Evolutionary conservation across 1,140 invertebrate species (phyloP).

Genomic region (Microvelia longipes): DNA sequence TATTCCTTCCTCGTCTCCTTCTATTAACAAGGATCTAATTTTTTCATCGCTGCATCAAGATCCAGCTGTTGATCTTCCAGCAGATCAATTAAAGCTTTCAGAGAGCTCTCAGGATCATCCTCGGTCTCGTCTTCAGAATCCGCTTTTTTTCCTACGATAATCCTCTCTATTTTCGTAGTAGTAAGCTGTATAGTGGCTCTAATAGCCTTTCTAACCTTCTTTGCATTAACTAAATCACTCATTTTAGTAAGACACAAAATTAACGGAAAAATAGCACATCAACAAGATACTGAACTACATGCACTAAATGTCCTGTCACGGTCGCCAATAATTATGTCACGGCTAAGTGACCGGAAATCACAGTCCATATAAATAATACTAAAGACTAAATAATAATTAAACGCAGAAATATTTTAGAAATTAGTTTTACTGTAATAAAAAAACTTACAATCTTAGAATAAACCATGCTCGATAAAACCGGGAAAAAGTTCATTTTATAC

Average conservation of each 20-base stretch:
- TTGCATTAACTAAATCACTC: not conserved
- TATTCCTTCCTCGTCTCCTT: not conserved
- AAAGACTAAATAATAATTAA: too few species aligned
- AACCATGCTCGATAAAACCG: too few species aligned
- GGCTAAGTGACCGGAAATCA: too few species aligned
- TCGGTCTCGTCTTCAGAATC: not conserved
- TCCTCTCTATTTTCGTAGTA: not conserved
- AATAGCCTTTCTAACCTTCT: not conserved
- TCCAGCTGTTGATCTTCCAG: not conserved
- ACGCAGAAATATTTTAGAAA: too few species aligned
- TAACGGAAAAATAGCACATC: too few species aligned
- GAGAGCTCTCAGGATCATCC: not conserved
- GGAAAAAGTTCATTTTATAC: too few species aligned
- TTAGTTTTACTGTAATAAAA: too few species aligned
- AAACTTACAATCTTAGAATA: too few species aligned
- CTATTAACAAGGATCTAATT: not conserved
- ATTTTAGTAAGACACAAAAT: too few species aligned
- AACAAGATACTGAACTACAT: not conserved
- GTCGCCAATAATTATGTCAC: not conserved
- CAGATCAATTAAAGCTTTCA: not conserved
- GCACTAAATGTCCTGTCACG: not conserved
- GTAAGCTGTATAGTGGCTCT: too few species aligned
- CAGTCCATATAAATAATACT: too few species aligned
- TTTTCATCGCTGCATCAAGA: not conserved
- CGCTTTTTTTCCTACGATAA: not conserved